Conservation (phyloP, 2,797 vertebrate genomes). For the Halcyon badia region DNA sequence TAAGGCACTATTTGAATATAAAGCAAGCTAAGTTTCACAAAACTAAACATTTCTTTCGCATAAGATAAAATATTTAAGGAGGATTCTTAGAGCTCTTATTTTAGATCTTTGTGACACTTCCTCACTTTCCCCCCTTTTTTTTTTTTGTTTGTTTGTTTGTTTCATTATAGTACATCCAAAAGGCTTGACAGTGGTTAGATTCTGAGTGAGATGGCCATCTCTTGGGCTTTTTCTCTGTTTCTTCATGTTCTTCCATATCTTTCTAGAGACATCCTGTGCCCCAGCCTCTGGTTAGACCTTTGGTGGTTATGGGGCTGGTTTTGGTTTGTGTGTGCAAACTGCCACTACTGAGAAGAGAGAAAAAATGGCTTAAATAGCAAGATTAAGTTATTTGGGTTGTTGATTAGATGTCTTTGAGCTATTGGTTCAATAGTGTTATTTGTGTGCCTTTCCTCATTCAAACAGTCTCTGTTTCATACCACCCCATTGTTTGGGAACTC, state of each 20-base stretch:
- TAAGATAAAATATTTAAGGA: no score
- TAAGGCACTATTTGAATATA: no score
- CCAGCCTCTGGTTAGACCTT: background rate
- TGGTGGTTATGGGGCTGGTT: background rate
- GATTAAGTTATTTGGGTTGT: background rate
- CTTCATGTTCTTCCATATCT: background rate
- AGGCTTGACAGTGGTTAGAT: background rate
- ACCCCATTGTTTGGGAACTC: background rate
- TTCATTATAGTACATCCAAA: background rate
- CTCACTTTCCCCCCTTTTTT: no score
- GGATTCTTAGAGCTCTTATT: no score
- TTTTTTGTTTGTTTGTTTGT: no score
- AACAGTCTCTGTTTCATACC: background rate
- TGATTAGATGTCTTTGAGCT: background rate
- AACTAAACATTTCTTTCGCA: no score
- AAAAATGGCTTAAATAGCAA: background rate
- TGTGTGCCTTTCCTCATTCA: background rate
- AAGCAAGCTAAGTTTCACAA: no score
- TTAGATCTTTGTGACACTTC: no score
- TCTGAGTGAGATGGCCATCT: background rate
- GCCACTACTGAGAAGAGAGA: background rate
- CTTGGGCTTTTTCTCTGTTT: background rate
- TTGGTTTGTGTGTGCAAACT: background rate
- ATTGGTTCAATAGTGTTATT: background rate
- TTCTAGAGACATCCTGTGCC: background rate